Conservation (phyloP, 2,888 invertebrate genomes). For the Odontocerum albicorne region DNA sequence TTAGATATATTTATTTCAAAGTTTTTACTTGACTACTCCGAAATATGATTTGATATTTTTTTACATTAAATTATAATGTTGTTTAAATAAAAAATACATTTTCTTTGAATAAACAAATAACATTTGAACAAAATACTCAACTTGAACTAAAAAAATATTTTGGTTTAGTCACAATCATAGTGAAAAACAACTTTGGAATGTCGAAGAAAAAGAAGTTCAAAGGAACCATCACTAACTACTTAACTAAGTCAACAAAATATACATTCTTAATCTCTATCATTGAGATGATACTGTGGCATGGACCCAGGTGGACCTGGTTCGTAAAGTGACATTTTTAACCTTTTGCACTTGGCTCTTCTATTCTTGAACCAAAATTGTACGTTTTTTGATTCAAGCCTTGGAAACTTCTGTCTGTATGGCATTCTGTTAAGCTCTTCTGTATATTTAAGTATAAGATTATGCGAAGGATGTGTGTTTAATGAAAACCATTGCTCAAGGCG, state of each 20-base stretch:
- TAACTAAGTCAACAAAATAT: neutral
- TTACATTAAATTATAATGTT: too few relatives aligned
- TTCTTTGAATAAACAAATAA: too few relatives aligned
- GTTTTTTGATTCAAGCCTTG: constrained; percentile 97
- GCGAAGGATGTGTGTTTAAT: constrained; percentile 97
- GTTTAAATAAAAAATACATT: too few relatives aligned
- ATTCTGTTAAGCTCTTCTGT: constrained; percentile 96
- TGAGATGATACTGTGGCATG: constrained; percentile 60
- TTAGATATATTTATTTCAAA: too few relatives aligned
- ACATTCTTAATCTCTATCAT: constrained; percentile 55
- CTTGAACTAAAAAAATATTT: too few relatives aligned
- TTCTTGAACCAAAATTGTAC: constrained; percentile 99
- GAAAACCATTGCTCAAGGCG: constrained; percentile 94
- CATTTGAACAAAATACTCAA: too few relatives aligned
- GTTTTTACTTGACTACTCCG: too few relatives aligned
- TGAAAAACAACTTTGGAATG: constrained; percentile 22
- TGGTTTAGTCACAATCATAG: constrained; percentile 12
- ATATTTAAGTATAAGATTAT: constrained; percentile 95
- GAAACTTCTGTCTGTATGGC: constrained; percentile 98
- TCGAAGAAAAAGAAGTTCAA: neutral
- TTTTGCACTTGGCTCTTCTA: constrained; percentile 96
- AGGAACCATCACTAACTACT: neutral
- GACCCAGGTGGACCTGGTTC: constrained; percentile 68
- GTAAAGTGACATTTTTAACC: constrained; percentile 88
- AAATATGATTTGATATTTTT: too few relatives aligned